phyloP scores from a whole-genome alignment of 1,140 invertebrate genomes.

The Tribolium castaneum region DNA sequence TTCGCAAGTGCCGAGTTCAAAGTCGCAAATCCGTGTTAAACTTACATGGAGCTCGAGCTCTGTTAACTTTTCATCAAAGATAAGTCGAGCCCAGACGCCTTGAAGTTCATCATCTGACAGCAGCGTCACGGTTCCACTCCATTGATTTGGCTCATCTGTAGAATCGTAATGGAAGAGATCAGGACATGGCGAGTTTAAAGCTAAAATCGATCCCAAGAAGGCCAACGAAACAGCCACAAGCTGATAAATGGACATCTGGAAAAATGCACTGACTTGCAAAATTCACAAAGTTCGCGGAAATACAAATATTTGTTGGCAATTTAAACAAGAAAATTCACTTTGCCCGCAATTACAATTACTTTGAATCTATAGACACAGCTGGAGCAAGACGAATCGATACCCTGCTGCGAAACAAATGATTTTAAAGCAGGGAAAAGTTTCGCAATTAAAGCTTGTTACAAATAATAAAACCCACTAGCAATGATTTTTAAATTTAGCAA shows the following conservation, averaged over 20 bases:
- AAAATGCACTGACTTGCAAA: background rate
- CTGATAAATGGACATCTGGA: background rate
- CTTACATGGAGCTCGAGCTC: conserved; percentile 38
- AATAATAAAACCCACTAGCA: background rate
- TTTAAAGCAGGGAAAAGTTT: background rate
- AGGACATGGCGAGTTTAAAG: conserved; percentile 40
- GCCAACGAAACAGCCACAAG: conserved; percentile 4
- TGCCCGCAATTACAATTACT: too few species aligned
- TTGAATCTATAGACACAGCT: too few species aligned
- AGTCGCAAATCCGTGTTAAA: conserved; percentile 27
- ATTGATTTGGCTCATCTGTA: conserved; percentile 23
- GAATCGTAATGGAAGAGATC: conserved; percentile 46
- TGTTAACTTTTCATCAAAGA: conserved; percentile 42
- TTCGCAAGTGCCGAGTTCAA: background rate
- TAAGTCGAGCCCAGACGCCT: conserved; percentile 46
- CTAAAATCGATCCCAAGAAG: conserved; percentile 11
- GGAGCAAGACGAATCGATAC: too few species aligned
- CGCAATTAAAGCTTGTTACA: background rate
- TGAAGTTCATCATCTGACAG: conserved; percentile 37
- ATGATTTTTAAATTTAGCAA: too few species aligned
- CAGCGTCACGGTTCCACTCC: conserved; percentile 40
- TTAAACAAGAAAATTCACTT: too few species aligned
- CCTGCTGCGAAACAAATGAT: too few species aligned
- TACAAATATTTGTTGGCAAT: too few species aligned
- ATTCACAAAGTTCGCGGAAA: background rate